Conservation (phyloP, 2,888 invertebrate genomes). For the Bembecia ichneumoniformis region DNA sequence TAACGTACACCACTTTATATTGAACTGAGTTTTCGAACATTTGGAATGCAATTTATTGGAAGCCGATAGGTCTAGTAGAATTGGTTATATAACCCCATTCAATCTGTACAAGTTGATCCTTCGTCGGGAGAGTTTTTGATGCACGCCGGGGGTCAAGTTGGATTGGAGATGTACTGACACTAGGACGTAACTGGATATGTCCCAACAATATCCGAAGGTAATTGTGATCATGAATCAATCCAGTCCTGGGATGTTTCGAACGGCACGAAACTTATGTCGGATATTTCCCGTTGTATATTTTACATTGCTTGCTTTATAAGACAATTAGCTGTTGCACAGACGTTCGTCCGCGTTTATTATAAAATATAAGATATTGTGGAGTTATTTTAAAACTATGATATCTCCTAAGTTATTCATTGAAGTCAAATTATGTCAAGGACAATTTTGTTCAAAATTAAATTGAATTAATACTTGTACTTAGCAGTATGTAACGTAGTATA, state of each 20-base stretch:
- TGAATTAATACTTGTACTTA: too few species aligned
- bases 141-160: constrained; percentile 17
- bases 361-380: too few species aligned
- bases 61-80: not conserved
- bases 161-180: constrained; percentile 15
- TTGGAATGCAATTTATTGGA: not conserved
- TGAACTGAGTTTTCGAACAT: constrained; percentile 12
- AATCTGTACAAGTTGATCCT: not conserved
- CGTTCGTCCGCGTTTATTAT: too few species aligned
- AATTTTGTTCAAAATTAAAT: too few species aligned
- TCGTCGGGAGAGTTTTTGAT: constrained; percentile 3
- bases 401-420: too few species aligned
- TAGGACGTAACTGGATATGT: constrained; percentile 31
- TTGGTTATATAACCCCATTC: not conserved
- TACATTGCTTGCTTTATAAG: constrained; percentile 23
- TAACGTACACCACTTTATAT: constrained; percentile 13
- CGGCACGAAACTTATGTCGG: constrained; percentile 20
- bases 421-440: too few species aligned
- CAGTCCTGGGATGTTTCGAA: constrained; percentile 45
- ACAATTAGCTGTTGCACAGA: not conserved
- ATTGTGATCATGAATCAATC: constrained; percentile 68
- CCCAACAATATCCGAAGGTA: constrained; percentile 57
- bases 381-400: too few species aligned
- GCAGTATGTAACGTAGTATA: too few species aligned
- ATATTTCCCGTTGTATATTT: constrained; percentile 17